phyloP scores from a whole-genome alignment of 2,113 vertebrate species.

The Plectropomus leopardus region DNA sequence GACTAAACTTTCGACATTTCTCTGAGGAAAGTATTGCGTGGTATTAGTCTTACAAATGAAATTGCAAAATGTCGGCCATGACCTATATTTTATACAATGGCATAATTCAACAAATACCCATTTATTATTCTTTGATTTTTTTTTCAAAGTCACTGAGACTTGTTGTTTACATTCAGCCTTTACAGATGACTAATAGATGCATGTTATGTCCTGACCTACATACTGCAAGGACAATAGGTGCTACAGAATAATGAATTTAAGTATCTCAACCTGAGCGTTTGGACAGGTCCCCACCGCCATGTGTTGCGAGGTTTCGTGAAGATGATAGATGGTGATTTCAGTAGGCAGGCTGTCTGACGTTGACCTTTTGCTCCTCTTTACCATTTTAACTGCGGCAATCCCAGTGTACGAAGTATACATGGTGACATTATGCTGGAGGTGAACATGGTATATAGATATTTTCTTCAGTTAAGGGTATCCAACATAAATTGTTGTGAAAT shows the following conservation, averaged over 20 bases:
- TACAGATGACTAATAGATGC: constrained; percentile 16
- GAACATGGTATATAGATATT: constrained; percentile 4
- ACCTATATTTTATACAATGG: neutral
- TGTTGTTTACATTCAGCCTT: constrained; percentile 18
- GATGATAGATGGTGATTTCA: constrained; percentile 61
- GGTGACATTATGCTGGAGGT: constrained; percentile 27
- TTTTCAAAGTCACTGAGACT: neutral
- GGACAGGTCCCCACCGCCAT: constrained; percentile 41
- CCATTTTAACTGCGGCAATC: neutral
- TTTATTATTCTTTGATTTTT: neutral
- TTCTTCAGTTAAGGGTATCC: constrained; percentile 3
- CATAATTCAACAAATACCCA: neutral
- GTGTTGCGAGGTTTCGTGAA: constrained; percentile 53
- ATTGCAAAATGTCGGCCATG: constrained; percentile 1
- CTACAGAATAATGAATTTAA: constrained; percentile 60
- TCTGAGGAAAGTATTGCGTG: neutral
- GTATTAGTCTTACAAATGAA: neutral
- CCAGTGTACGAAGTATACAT: neutral
- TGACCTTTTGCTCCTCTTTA: constrained; percentile 59
- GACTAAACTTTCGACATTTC: neutral
- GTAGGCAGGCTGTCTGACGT: constrained; percentile 23
- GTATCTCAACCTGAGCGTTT: constrained; percentile 30
- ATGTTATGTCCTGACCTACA: constrained; percentile 48
- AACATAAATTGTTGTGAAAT: constrained; percentile 22
- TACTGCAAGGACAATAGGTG: constrained; percentile 49